These are phyloP conservation scores for Cherax quadricarinatus DNA, from an alignment of 1,140 invertebrate genomes.

Conservation along the genomic window DNA sequence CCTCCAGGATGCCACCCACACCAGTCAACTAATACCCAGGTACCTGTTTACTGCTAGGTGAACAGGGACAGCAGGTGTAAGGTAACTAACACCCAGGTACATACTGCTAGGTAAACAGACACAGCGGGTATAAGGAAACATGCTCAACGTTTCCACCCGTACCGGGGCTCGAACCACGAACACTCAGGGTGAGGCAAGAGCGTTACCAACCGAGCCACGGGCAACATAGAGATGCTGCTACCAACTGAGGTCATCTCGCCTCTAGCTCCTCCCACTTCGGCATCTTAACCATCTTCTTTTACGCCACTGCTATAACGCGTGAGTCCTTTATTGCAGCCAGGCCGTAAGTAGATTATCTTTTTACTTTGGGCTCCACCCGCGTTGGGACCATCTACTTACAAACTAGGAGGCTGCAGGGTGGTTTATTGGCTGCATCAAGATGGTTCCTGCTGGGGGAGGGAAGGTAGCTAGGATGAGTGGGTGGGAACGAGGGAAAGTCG, in stretches of 20 bases:
- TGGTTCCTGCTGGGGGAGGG: neutral
- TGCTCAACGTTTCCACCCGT: too few relatives aligned
- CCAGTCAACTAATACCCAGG: too few relatives aligned
- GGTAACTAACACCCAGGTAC: too few relatives aligned
- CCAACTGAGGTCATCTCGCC: neutral
- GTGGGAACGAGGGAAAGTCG: neutral
- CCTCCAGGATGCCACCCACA: too few relatives aligned
- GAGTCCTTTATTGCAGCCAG: neutral
- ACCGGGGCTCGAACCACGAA: too few relatives aligned
- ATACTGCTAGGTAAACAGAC: too few relatives aligned
- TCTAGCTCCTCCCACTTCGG: neutral
- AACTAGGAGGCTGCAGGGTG: neutral
- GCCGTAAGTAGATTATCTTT: slow-evolving; percentile 11
- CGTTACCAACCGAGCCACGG: too few relatives aligned
- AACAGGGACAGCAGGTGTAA: too few relatives aligned
- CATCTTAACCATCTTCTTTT: neutral
- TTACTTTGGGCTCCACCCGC: neutral
- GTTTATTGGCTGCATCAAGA: neutral
- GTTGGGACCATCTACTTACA: slow-evolving; percentile 2
- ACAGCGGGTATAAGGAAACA: too few relatives aligned
- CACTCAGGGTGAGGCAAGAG: too few relatives aligned
- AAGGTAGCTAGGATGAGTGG: neutral
- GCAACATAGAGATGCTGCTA: neutral
- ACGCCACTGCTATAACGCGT: neutral
- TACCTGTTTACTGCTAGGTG: too few relatives aligned